Conservation (phyloP, 2,888 invertebrate genomes). For the Aplocera efformata region DNA sequence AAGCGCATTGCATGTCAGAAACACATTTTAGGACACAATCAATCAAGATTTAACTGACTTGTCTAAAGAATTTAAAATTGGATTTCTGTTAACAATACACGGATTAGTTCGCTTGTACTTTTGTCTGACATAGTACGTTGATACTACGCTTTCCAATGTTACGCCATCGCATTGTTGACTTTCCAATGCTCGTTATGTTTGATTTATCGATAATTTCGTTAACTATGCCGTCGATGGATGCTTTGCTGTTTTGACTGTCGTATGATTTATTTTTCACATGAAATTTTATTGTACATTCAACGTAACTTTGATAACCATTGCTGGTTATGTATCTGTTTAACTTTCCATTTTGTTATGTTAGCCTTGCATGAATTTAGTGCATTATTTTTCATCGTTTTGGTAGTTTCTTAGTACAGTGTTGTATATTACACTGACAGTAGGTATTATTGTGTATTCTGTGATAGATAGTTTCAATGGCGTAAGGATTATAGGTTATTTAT, state of each 20-base stretch:
- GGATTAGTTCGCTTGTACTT: conserved; percentile 65
- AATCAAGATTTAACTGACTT: conserved; percentile 71
- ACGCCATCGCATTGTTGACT: conserved; percentile 10
- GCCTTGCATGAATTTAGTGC: conserved; percentile 20
- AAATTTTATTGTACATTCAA: too few species aligned
- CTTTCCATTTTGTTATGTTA: too few species aligned
- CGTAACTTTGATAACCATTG: too few species aligned
- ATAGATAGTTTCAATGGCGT: conserved; percentile 52
- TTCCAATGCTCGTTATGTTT: conserved; percentile 29
- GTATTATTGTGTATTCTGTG: too few species aligned
- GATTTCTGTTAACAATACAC: conserved; percentile 72
- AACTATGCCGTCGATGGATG: conserved; percentile 7
- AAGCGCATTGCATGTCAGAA: conserved; percentile 41
- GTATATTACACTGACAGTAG: conserved; percentile 49
- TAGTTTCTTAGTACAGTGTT: conserved; percentile 32
- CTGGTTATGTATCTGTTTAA: too few species aligned
- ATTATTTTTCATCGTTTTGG: conserved; percentile 15
- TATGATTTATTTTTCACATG: conserved; percentile 1
- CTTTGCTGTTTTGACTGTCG: neutral
- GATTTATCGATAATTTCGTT: neutral
- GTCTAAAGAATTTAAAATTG: conserved; percentile 75
- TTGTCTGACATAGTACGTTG: conserved; percentile 51
- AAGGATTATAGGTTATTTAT: conserved; percentile 67
- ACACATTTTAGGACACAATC: conserved; percentile 65
- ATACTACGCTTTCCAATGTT: conserved; percentile 9